These are phyloP conservation scores for Gobio occitaniae DNA, from an alignment of 2,797 vertebrate genomes.

Conservation along the genomic window DNA sequence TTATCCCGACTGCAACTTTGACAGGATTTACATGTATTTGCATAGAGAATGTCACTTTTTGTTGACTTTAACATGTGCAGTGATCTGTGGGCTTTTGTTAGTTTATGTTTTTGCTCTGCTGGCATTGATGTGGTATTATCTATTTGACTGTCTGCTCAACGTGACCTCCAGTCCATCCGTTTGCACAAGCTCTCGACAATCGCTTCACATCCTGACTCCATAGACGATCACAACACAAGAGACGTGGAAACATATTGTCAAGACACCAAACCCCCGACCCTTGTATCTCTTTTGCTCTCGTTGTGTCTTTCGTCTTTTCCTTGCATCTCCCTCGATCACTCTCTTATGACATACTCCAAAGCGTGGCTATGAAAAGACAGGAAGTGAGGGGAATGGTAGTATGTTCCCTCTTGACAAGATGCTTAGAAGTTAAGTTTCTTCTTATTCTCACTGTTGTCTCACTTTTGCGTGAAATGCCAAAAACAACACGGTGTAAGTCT, in stretches of 20 bases:
- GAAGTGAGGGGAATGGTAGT: slow-evolving; percentile 61
- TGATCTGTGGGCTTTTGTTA: slow-evolving; percentile 31
- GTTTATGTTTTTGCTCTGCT: slow-evolving; percentile 5
- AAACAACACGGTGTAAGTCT: slow-evolving; percentile 66
- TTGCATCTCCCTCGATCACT: slow-evolving; percentile 49
- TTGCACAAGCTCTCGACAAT: slow-evolving; percentile 4
- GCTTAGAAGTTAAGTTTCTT: slow-evolving; percentile 72
- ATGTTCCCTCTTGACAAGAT: slow-evolving; percentile 51
- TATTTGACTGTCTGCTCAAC: slow-evolving; percentile 31
- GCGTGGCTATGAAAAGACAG: slow-evolving; percentile 64
- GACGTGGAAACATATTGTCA: slow-evolving; percentile 29
- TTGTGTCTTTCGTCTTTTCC: slow-evolving; percentile 30
- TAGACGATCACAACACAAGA: slow-evolving; percentile 22
- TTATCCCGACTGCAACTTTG: slow-evolving; percentile 23
- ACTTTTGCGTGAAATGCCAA: slow-evolving; percentile 61
- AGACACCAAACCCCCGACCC: slow-evolving; percentile 22
- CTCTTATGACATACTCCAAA: slow-evolving; percentile 69
- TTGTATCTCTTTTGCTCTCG: slow-evolving; percentile 9
- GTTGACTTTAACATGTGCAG: slow-evolving; percentile 24
- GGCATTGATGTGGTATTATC: slow-evolving; percentile 24
- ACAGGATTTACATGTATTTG: slow-evolving; percentile 55
- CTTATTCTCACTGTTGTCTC: slow-evolving; percentile 67
- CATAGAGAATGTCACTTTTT: slow-evolving; percentile 38
- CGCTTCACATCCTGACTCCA: slow-evolving; percentile 27
- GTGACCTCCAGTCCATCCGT: slow-evolving; percentile 11